Evolutionary conservation across 35 echinoderm and acorn worm genomes (phyloP), one percentile per base, ranked within the genome.

Genomic region (Hemicentrotus pulcherrimus): DNA sequence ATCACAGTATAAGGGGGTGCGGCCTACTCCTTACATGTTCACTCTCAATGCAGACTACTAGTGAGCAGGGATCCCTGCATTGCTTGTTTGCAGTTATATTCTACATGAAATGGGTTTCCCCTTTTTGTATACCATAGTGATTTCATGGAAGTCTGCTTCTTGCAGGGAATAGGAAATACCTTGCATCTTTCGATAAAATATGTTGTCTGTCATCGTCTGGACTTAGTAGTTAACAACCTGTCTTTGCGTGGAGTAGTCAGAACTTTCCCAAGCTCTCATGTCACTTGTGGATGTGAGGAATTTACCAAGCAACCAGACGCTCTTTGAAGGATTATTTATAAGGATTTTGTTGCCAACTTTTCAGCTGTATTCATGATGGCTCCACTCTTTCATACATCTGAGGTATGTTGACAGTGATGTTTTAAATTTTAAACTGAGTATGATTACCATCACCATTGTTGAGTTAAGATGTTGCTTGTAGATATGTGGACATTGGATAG

Each of bases 321-420:
- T 28, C 65, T 78, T n/a, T 55, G 50, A 78, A n/a, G 65, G 65
- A 78, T 78, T 78, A 78, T 78, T 78, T 78, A 78, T 7, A 78
- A 78, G 65, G 65, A 78, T 78, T 78, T 78, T 78, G 0, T 78
- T 24, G 18, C 24, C 65, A 78, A n/a, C 19, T 28, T 78, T 59
- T 33, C 31, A 94, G 18, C 30, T 85, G 65, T 32, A 85, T 86
- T 35, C 61, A 85, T 71, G 94, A 95, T 95, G 71, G 78, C 71
- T 89, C 65, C 61, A 87, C 94, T 95, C 18, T 88, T 33, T 45
- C n/a, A 86, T 46, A 30, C 12, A 7, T 30, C 78, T 90, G 86
- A 95, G 78, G 94, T 95, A 87, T 95, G 78, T 86, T 48, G 19
- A 45, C 16, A 4, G 14, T 90, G 31, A 28, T 47, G 32, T 90